Evolutionary conservation across 2,797 vertebrate species (phyloP), one percentile per base, ranked within the genome.

Genomic region (Periophthalmus magnuspinnatus): DNA sequence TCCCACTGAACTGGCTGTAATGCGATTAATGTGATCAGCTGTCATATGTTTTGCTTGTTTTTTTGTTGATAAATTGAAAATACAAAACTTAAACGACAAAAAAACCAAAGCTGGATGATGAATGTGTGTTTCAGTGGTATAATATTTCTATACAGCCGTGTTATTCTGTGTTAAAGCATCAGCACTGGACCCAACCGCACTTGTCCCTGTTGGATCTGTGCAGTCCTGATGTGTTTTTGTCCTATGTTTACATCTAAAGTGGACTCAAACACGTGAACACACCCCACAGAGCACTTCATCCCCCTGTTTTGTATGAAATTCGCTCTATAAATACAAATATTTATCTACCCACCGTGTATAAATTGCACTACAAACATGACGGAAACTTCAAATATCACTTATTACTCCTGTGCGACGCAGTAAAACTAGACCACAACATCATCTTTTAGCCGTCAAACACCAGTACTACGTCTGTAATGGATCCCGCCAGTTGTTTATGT

Each of bases 401-500:
- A 60, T 38, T 36, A 5, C 1, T 60, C 33, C 11, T 19, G 2
- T 38, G 7, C 5, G n/a, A n/a, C 38, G 58, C 19, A 8, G 10
- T n/a, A 21, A n/a, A 34, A 19, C 32, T n/a, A 36, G 11, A 34
- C 19, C 57, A 59, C 33, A 58, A 58, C 58, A 60, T 14, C 58
- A 60, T 14, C 24, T 58, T 4, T 14, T 5, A 58, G 9, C 32
- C 58, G n/a, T n/a, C 33, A 36, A 34, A n/a, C 16, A 34, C 8
- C 17, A 59, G 11, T 5, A 9, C 11, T 28, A 28, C 28, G 1
- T 28, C 28, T 41, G 7, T 38, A 41, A 45, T 45, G 11, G 10
- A 2, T 17, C 33, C 55, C 34, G 36, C 60, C 36, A 71, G 50
- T 21, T 48, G 16, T 76, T 65, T 68, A 32, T 58, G 65, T 76